A percentile compares a stretch with the other conserved stretches of the same genome.
Evolutionary conservation across 2,888 invertebrate species (phyloP).

Genomic region (Serripes groenlandicus): DNA sequence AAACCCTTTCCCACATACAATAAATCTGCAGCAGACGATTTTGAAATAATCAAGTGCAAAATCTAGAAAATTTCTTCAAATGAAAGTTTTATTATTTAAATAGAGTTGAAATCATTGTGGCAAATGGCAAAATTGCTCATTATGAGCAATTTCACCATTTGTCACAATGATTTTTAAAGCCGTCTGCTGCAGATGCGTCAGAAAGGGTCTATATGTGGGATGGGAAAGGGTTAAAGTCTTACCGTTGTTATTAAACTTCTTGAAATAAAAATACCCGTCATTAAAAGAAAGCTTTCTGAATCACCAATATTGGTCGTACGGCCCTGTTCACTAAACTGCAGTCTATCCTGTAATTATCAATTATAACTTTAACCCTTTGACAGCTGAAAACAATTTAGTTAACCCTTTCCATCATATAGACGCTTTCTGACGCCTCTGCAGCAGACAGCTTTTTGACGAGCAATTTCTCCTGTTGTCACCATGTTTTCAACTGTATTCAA

Average conservation of each 20-base stretch:
- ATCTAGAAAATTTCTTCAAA: not conserved
- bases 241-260: constrained; percentile 84
- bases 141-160: not conserved
- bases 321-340: constrained; percentile 80
- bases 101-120: not conserved
- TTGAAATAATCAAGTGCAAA: too few relatives aligned
- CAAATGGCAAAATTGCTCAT: not conserved
- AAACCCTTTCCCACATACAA: too few relatives aligned
- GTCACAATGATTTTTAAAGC: not conserved
- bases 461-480: too few relatives aligned
- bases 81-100: not conserved
- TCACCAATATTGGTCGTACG: constrained; percentile 78
- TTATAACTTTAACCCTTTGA: not conserved
- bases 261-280: constrained; percentile 82
- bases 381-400: too few relatives aligned
- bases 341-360: constrained; percentile 71
- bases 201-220: not conserved
- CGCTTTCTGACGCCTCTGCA: not conserved
- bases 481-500: too few relatives aligned
- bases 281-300: constrained; percentile 77
- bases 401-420: not conserved
- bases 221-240: constrained; percentile 31
- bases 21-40: too few relatives aligned
- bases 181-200: not conserved
- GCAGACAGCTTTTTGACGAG: too few relatives aligned